Evolutionary conservation across 2,888 invertebrate genomes (phyloP).

Genomic region (Pediacus dermestoides): DNA sequence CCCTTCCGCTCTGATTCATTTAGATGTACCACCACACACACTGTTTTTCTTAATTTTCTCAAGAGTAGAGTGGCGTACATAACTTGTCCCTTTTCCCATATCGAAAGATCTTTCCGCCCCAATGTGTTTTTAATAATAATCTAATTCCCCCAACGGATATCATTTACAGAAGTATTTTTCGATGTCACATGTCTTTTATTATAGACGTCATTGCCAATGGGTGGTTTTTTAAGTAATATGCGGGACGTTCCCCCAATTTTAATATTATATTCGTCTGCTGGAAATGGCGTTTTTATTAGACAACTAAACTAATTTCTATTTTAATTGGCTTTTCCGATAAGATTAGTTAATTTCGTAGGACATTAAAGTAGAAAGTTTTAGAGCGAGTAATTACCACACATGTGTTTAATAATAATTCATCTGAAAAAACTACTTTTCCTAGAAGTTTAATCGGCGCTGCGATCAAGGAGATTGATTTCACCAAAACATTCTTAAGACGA

Average conservation of each 20-base stretch:
- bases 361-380: too few species aligned
- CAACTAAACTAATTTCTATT: conserved; percentile 2
- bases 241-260: conserved; percentile 17
- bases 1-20: conserved; percentile 34
- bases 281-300: conserved; percentile 4
- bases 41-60: conserved; percentile 29
- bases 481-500: too few species aligned
- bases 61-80: conserved; percentile 15
- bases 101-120: conserved; percentile 34
- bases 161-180: conserved; percentile 47
- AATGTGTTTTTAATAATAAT: conserved; percentile 42
- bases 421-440: too few species aligned
- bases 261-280: background rate
- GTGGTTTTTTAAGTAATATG: conserved; percentile 28
- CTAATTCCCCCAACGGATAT: conserved; percentile 39
- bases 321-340: too few species aligned
- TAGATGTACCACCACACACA: conserved; percentile 8
- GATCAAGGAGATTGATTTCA: too few species aligned
- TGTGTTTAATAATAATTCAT: too few species aligned
- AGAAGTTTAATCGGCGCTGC: too few species aligned
- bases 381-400: too few species aligned
- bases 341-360: too few species aligned
- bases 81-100: conserved; percentile 24
- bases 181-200: conserved; percentile 47
- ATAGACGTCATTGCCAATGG: conserved; percentile 22